Base-by-base conservation (phyloP, 2,797 vertebrate species). In the Megaceryle alcyon region DNA sequence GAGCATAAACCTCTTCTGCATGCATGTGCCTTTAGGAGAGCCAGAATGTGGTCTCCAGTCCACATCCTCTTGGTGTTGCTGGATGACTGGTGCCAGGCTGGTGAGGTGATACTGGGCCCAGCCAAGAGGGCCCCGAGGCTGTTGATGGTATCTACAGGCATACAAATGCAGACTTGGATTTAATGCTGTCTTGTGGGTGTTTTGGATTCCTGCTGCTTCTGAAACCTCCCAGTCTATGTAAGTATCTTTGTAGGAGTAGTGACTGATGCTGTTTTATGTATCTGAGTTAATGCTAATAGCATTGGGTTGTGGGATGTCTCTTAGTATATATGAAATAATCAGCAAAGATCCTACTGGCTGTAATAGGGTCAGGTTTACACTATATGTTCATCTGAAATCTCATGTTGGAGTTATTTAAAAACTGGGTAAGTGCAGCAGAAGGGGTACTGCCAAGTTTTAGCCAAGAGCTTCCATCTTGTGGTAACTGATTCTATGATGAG, bases 1-100 rank as follows among this genome's bases (percentile, higher is more conserved):
- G 5, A 31, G 15, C 1, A 2, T 41, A 12, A 43, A 7, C 4
- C 5, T 31, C 1, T 3, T 73, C 14, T 15, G 3, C 0, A 1
- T 12, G 7, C 10, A 10, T 12, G 7, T 31, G 7, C 13, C 5
- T 14, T 76, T 9, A 16, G 29, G 7, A 59, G 6, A 14, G 14
- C 5, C 8, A 7, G 18, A 60, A 10, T 2, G 1, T 7, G 0
- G 8, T 19, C 1, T 63, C 5, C 2, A 18, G 22, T 6, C 20
- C 4, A 28, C 33, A 22, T 68, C 1, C 3, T 16, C 3, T 4
- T 43, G 37, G 12, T n/a, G 6, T 10, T 68, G 20, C 35, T n/a
- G 46, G 21, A 22, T 46, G 33, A 22, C 25, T 51, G 29, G 31
- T 65, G 35, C 12, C 5, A 8, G n/a, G 21, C 20, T 3, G 1